Conservation (phyloP, 2,888 invertebrate species). For the Corbicula japonica region DNA sequence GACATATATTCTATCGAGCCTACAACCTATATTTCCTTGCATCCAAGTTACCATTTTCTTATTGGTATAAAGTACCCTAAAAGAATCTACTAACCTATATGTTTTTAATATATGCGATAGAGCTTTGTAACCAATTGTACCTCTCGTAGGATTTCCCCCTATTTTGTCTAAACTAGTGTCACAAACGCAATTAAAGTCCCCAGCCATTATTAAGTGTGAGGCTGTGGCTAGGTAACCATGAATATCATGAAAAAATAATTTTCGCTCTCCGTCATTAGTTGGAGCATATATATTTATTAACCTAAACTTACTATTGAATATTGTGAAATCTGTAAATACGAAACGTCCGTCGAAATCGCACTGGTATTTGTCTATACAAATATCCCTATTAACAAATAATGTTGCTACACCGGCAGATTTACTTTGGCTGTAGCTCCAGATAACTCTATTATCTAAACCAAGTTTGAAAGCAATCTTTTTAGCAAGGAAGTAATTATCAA, state of each 20-base stretch:
- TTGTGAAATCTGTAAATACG: neutral
- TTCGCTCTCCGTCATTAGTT: neutral
- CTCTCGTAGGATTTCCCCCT: no score
- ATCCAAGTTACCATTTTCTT: no score
- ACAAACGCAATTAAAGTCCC: no score
- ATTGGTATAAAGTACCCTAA: no score
- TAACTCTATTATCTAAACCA: constrained; percentile 11
- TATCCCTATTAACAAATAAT: constrained; percentile 5
- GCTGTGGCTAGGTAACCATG: constrained; percentile 15
- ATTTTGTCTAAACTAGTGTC: no score
- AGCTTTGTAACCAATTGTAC: no score
- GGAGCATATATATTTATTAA: neutral
- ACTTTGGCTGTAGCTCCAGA: constrained; percentile 10
- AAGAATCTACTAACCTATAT: no score
- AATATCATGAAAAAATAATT: neutral
- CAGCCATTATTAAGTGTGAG: constrained; percentile 11
- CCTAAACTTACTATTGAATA: neutral
- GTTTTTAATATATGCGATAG: no score
- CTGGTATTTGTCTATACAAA: no score
- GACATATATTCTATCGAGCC: no score
- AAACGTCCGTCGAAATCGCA: neutral
- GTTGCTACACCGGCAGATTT: constrained; percentile 10
- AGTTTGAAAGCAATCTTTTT: constrained; percentile 10
- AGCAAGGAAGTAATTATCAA: constrained; percentile 3
- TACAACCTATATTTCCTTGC: no score